Percentiles rank a stretch among this genome's conserved stretches.
Evolutionary conservation across 37 sponge, comb jelly and placozoan species (phyloP).

Genomic region (Bolinopsis microptera): DNA sequence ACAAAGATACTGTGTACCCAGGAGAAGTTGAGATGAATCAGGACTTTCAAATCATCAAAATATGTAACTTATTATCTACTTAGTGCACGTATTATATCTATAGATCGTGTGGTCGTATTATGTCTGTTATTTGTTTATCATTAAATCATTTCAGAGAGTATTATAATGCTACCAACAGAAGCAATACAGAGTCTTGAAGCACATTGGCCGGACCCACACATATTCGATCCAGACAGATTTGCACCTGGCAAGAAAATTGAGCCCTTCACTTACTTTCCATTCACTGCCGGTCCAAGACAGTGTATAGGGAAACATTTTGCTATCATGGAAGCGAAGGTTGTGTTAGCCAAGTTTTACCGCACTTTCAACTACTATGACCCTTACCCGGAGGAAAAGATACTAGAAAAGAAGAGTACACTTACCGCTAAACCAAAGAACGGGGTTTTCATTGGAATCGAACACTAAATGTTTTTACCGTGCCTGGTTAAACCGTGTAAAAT

Average conservation of each 20-base stretch:
- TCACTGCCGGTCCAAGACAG: conserved; percentile 6
- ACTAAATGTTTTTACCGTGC: neutral
- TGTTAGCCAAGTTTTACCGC: neutral
- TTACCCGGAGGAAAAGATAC: neutral
- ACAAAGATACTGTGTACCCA: too few species aligned
- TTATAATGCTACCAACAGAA: neutral
- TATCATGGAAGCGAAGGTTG: conserved; percentile 22
- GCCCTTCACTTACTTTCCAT: conserved; percentile 9
- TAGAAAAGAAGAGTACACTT: neutral
- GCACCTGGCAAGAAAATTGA: neutral
- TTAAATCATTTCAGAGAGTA: neutral
- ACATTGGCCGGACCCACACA: neutral
- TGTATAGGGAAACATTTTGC: conserved; percentile 33
- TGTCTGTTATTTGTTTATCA: neutral
- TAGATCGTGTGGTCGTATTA: too few species aligned
- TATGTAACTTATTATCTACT: too few species aligned
- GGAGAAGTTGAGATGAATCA: too few species aligned
- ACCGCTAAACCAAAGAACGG: conserved; percentile 7
- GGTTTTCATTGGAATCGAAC: neutral
- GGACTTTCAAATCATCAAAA: too few species aligned
- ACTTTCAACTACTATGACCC: neutral
- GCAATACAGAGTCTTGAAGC: neutral
- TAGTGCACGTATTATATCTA: too few species aligned
- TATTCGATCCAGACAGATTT: neutral
- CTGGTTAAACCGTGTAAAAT: too few species aligned